phyloP scores from a whole-genome alignment of 2,888 invertebrate species.

The Nasonovia ribisnigri region DNA sequence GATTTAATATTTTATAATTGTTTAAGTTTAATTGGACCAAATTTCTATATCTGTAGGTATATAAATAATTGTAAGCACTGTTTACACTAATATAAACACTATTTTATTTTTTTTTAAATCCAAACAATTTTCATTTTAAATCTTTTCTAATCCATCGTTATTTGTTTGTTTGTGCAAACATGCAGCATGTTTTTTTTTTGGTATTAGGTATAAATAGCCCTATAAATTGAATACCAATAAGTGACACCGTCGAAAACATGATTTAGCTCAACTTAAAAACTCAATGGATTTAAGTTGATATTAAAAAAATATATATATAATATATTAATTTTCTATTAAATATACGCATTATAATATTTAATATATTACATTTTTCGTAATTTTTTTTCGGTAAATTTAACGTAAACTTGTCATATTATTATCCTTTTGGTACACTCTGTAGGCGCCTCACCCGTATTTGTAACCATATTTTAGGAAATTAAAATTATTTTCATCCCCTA shows the following conservation, averaged over 20 bases:
- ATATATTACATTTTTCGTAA: background rate
- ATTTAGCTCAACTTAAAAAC: background rate
- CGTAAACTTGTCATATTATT: background rate
- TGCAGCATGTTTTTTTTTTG: too few relatives aligned
- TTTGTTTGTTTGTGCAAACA: too few relatives aligned
- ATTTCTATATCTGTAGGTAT: background rate
- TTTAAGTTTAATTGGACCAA: background rate
- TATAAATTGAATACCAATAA: background rate
- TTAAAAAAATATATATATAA: background rate
- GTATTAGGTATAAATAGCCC: too few relatives aligned
- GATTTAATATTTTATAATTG: background rate
- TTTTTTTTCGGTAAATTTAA: background rate
- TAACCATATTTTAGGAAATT: background rate
- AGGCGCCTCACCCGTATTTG: background rate
- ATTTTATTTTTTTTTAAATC: background rate
- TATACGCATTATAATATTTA: background rate
- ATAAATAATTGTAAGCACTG: background rate
- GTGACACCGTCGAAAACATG: background rate
- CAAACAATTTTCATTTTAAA: too few relatives aligned
- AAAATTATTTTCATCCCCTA: background rate
- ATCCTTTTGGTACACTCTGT: background rate
- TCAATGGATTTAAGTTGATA: background rate
- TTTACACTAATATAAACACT: too few relatives aligned
- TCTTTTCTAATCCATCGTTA: too few relatives aligned
- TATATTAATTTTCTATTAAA: background rate